Conservation (phyloP, 2,113 vertebrate species). For the Amblyornis subalaris region DNA sequence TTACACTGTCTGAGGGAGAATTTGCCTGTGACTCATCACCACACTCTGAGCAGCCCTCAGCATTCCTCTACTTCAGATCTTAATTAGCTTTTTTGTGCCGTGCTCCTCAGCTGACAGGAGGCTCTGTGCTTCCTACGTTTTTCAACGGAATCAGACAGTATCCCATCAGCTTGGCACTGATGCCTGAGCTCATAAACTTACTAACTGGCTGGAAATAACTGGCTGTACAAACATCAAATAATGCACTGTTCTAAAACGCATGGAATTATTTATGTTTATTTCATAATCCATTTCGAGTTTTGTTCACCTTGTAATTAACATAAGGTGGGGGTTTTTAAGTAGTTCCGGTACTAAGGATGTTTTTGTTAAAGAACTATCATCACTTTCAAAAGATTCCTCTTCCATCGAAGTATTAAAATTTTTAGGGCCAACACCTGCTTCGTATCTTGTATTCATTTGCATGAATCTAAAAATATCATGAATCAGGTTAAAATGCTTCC, state of each 20-base stretch:
- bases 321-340: not conserved
- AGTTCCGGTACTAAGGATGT: not conserved
- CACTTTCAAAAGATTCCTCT: not conserved
- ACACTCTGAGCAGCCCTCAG: not conserved
- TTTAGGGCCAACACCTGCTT: not conserved
- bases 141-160: fast-evolving
- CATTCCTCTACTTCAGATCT: not conserved
- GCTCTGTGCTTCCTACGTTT: not conserved
- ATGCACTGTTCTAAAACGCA: not conserved
- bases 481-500: not conserved
- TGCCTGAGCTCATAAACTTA: not conserved
- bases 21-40: not conserved
- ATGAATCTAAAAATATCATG: not conserved
- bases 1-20: not conserved
- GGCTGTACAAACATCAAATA: not conserved
- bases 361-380: not conserved
- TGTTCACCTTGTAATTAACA: not conserved
- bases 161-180: not conserved
- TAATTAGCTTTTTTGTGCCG: not conserved
- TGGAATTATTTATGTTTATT: not conserved
- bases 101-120: not conserved
- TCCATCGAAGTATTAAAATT: not conserved
- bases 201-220: not conserved
- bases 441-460: not conserved
- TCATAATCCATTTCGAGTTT: not conserved